Conservation (phyloP, 2,113 vertebrate species). For the Channa argus region DNA sequence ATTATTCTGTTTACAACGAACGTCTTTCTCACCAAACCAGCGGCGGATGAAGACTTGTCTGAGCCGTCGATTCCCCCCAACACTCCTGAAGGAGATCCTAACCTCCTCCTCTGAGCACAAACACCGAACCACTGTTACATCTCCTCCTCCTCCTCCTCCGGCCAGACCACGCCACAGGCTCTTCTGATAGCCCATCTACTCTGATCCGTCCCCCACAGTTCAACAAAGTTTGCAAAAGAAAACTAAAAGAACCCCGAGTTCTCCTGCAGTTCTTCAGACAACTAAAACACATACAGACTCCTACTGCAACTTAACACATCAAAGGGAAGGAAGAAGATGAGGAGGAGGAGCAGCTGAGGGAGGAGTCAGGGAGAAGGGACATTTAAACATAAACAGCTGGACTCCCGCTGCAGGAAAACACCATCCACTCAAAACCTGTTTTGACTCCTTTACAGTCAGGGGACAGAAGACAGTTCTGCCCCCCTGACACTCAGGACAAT, state of each 20-base stretch:
- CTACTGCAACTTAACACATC: too few relatives aligned
- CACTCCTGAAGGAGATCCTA: constrained; percentile 48
- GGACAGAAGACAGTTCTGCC: too few relatives aligned
- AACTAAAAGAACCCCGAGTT: neutral
- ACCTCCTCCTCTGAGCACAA: constrained; percentile 50
- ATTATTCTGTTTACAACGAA: too few relatives aligned
- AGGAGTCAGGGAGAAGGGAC: neutral
- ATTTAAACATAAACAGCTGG: too few relatives aligned
- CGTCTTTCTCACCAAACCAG: constrained; percentile 66
- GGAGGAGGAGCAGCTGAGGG: neutral
- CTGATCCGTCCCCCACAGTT: neutral
- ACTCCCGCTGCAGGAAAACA: too few relatives aligned
- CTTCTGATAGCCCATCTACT: constrained; percentile 59
- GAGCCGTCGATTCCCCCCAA: constrained; percentile 26
- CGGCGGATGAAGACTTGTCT: constrained; percentile 41
- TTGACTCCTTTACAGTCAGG: too few relatives aligned
- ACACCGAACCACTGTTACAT: constrained; percentile 46
- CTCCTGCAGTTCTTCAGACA: constrained; percentile 12
- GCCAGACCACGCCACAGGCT: constrained; percentile 27
- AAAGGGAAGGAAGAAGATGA: constrained; percentile 2
- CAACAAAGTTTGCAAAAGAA: too few relatives aligned
- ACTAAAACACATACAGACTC: constrained; percentile 6
- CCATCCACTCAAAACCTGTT: too few relatives aligned
- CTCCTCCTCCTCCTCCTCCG: constrained; percentile 9
- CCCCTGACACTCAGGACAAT: too few relatives aligned